phyloP scores from a whole-genome alignment of 2,888 invertebrate species.

The Kryphioiulus occultus region DNA sequence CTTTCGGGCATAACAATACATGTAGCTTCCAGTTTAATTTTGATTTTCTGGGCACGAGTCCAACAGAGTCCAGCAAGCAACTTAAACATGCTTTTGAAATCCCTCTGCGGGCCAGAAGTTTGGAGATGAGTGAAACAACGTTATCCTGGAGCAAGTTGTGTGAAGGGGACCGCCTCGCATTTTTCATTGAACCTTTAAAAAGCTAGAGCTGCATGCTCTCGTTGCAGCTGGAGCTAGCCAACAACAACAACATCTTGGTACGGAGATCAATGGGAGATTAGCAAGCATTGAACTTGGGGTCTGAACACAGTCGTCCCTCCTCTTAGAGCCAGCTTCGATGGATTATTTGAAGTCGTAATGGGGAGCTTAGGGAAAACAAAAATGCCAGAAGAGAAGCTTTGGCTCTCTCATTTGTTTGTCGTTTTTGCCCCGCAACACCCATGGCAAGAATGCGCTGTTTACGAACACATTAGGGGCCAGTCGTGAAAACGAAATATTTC shows the following conservation, averaged over 20 bases:
- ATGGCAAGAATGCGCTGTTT: background rate
- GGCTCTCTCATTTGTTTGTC: background rate
- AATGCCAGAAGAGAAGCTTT: constrained; percentile 13
- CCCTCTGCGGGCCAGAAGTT: background rate
- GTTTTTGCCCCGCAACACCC: background rate
- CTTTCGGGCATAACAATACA: too few relatives aligned
- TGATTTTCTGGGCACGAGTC: background rate
- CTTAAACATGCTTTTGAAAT: background rate
- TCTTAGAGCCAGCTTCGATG: background rate
- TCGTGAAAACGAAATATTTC: background rate
- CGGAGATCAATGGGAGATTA: background rate
- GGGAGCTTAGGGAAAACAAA: background rate
- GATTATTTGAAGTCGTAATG: background rate
- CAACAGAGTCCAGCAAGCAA: background rate
- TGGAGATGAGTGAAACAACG: background rate
- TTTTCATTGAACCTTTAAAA: background rate
- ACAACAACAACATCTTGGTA: constrained; percentile 18
- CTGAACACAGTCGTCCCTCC: background rate
- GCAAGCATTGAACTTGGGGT: constrained; percentile 38
- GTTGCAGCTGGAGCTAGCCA: constrained; percentile 13
- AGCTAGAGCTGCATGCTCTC: background rate
- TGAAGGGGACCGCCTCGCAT: background rate
- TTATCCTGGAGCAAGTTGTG: background rate
- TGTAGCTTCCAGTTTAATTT: background rate
- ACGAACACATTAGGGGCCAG: background rate